A percentile compares a stretch with the other conserved stretches of the same genome.
These are phyloP conservation scores for Phoxinus phoxinus DNA, from an alignment of 2,113 vertebrate species.

Conservation along the genomic window DNA sequence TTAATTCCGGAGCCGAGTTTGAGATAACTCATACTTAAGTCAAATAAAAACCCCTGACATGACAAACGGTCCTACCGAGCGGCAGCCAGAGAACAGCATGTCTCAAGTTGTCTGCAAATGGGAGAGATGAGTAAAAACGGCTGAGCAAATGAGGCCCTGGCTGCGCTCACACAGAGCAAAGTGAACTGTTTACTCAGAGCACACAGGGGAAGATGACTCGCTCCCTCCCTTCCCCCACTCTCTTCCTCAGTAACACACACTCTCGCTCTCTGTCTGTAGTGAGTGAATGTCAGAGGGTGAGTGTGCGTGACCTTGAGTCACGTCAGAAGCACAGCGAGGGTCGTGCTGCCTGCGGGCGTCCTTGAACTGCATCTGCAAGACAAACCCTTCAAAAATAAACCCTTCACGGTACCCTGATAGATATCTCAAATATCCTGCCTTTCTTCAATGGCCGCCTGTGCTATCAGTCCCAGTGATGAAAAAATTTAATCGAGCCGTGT, in stretches of 20 bases:
- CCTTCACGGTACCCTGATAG: conserved; percentile 85
- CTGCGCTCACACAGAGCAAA: conserved; percentile 34
- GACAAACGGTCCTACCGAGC: conserved; percentile 33
- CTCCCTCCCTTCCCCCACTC: conserved; percentile 27
- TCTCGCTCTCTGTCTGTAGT: conserved; percentile 57
- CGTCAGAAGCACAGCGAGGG: conserved; percentile 87
- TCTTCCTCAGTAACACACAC: conserved; percentile 30
- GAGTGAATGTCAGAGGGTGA: conserved; percentile 89
- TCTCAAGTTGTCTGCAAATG: conserved; percentile 51
- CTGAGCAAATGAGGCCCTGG: conserved; percentile 56
- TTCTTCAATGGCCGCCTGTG: conserved; percentile 15
- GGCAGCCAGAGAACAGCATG: conserved; percentile 48
- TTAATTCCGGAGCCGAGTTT: conserved; percentile 23
- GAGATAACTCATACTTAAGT: conserved; percentile 20
- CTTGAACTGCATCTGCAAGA: conserved; percentile 90
- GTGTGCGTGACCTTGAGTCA: conserved; percentile 87
- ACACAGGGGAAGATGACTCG: conserved; percentile 55
- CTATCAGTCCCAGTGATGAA: conserved; percentile 43
- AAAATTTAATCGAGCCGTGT: conserved; percentile 30
- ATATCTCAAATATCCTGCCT: conserved; percentile 88
- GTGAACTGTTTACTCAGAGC: conserved; percentile 53
- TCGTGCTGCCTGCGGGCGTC: conserved; percentile 88
- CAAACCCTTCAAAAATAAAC: conserved; percentile 69
- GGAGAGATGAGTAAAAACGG: conserved; percentile 47
- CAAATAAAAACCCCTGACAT: conserved; percentile 33